Evolutionary conservation across 1,140 invertebrate species (phyloP).

Genomic region (Chrysoperla carnea): DNA sequence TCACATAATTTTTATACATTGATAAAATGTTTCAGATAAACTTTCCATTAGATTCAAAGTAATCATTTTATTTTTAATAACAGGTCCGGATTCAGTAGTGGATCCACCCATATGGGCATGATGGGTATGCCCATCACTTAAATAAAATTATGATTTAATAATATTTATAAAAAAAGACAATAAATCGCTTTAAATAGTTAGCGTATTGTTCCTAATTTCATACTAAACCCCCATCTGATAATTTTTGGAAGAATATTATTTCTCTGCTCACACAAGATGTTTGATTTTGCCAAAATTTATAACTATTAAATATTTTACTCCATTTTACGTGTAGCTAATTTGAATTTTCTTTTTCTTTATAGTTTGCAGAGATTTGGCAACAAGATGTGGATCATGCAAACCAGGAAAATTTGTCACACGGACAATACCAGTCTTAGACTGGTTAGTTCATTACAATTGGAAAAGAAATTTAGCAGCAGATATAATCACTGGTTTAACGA

Average conservation of each 20-base stretch:
- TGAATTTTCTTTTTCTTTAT: slow-evolving; percentile 6
- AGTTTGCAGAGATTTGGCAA: slow-evolving; percentile 18
- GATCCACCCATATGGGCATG: no score
- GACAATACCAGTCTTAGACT: slow-evolving; percentile 41
- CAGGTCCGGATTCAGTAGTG: neutral
- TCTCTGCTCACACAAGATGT: no score
- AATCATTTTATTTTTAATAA: neutral
- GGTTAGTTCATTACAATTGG: slow-evolving; percentile 53
- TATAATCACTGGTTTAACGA: slow-evolving; percentile 62
- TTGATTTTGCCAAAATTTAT: no score
- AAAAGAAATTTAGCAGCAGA: slow-evolving; percentile 43
- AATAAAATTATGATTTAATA: no score
- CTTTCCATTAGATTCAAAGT: neutral
- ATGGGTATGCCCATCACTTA: no score
- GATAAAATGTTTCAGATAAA: slow-evolving; percentile 4
- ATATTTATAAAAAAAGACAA: no score
- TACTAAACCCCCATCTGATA: no score
- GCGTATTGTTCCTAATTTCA: no score
- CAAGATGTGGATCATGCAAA: slow-evolving; percentile 20
- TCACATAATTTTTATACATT: slow-evolving; percentile 3
- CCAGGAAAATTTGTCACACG: slow-evolving; percentile 25
- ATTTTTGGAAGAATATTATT: no score
- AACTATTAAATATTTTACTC: no score
- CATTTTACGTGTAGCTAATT: no score
- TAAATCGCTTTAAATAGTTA: no score